Base-by-base conservation (phyloP, 2,797 vertebrate genomes). In the Loriculus beryllinus region DNA sequence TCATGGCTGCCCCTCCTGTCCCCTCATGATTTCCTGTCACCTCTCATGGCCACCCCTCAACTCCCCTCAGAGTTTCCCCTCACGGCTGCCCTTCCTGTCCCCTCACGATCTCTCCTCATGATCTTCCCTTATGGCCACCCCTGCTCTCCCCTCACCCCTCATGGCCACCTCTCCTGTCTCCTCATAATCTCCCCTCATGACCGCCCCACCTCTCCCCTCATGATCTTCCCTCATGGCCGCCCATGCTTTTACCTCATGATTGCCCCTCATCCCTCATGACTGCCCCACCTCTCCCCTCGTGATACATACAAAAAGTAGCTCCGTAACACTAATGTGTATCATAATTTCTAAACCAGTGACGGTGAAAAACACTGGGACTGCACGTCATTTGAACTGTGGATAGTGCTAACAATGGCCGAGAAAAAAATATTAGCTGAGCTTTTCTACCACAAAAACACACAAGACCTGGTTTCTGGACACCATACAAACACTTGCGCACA, bases 401-500 rank as follows among this genome's bases (percentile, higher is more conserved):
- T 3, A 40, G n/a, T 31, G 3, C 9, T 21, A 77, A 74, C 29
- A 49, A 2, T 0, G 6, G 57, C n/a, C 40, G 11, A 20, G 29
- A 18, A 60, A 47, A 43, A 33, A 7, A 2, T 0, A 10, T n/a
- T 45, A 77, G 9, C 7, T 5, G 25, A 68, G 12, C 3, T 4
- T 18, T 92, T 81, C 29, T 19, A 10, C 3, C 8, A 19, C 1
- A 10, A 26, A 62, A 52, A 21, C 16, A n/a, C 20, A 31, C 6
- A 19, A 15, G 18, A 33, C 6, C 0, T 1, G 14, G n/a, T 17
- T 70, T 40, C 48, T 78, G 57, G 43, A 71, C 37, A n/a, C 20
- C 7, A 9, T 1, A 7, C 4, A n/a, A 12, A 4, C 26, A 5
- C 29, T 42, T 49, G 2, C 4, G 17, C 0, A 12, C 4, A 20